Evolutionary conservation across 2,113 vertebrate genomes (phyloP).

Genomic region (Sander lucioperca): DNA sequence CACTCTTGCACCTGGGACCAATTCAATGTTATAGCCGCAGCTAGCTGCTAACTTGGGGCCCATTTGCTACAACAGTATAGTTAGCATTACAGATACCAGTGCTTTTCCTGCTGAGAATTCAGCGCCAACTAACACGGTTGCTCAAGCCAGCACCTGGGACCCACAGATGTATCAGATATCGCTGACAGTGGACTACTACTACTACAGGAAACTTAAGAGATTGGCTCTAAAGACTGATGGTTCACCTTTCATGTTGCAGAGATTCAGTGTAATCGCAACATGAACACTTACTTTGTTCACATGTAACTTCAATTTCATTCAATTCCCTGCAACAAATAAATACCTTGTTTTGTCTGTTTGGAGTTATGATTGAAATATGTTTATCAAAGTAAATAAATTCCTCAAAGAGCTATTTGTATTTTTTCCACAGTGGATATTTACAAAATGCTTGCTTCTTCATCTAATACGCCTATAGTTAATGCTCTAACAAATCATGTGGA

Average conservation of each 20-base stretch:
- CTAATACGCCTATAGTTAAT: background rate
- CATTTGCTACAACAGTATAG: conserved; percentile 70
- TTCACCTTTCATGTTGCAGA: background rate
- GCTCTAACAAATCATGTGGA: background rate
- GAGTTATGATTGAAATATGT: background rate
- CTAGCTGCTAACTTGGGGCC: conserved; percentile 74
- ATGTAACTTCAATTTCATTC: background rate
- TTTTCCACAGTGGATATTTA: background rate
- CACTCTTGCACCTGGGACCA: conserved; percentile 79
- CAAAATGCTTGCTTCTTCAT: background rate
- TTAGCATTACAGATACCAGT: conserved; percentile 68
- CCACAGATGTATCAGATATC: background rate
- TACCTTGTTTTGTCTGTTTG: background rate
- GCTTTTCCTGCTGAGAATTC: conserved; percentile 28
- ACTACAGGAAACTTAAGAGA: background rate
- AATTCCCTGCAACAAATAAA: background rate
- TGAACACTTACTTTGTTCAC: background rate
- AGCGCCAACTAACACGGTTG: conserved; percentile 32
- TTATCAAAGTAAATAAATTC: background rate
- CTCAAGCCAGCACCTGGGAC: conserved; percentile 13
- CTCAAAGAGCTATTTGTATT: background rate
- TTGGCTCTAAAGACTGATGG: background rate
- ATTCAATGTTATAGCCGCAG: conserved; percentile 71
- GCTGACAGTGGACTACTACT: background rate
- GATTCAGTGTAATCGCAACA: background rate